Base-by-base conservation (phyloP, 2,888 invertebrate species). In the Thymelicus lineola region DNA sequence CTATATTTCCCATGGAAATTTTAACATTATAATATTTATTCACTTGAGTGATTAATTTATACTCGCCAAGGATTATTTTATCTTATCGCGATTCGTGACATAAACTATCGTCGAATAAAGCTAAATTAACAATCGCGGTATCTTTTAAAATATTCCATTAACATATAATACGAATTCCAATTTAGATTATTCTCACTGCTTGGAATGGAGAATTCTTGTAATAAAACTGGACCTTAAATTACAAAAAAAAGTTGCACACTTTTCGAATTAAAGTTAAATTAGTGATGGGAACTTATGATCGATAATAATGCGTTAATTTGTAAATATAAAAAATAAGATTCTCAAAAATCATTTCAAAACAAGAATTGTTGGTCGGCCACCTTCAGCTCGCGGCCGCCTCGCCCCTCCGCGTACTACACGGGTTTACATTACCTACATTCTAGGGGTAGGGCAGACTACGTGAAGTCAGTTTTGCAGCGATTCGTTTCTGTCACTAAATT, bases 121-220 rank as follows among this genome's bases (percentile, higher is more conserved):
- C 28, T 46, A 66, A 66, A 55, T 53, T 55, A 55, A 61, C 45
- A 67, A 12, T 55, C 61, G 20, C 9, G 55, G 53, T 55, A 60
- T 42, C 42, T 46, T 28, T 59, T 66, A 55, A 61, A 67, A 67
- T 50, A 67, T 17, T 38, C 38, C 55, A 45, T 58, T 10, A 2
- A 3, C 17, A 20, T 57, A 62, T 62, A 46, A 55, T 69, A 48
- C 42, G 48, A 17, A 62, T 58, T 50, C 69, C 42, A 70, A 59
- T 64, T 70, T 35, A 70, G 69, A 64, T 64, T 48, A 64, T 35
- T 62, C 35, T 35, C 63, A 63, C 45, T 20, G 69, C 46, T 35
- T 14, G 45, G 64, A 70, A 70, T 70, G 69, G 69, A 63, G 64
- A 70, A 50, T 50, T 42, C 63, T 7, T 70, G 69, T 70, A 42